Percentiles rank a stretch among this genome's conserved stretches.
These are phyloP conservation scores for Copidosoma floridanum DNA, from an alignment of 1,140 invertebrate genomes.

Conservation along the genomic window DNA sequence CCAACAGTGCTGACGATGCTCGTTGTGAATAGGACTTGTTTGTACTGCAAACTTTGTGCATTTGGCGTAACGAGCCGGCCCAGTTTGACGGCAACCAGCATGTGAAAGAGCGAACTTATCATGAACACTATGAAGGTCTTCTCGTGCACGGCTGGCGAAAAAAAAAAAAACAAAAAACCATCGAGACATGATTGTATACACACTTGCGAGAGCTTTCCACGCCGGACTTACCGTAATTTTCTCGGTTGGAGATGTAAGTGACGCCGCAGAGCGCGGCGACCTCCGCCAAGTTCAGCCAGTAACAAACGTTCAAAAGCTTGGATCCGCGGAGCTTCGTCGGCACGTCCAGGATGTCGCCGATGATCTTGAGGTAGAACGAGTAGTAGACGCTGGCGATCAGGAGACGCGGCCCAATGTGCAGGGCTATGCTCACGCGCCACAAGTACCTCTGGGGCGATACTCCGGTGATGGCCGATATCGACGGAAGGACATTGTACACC, in stretches of 20 bases:
- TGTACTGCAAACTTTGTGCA: constrained; percentile 64
- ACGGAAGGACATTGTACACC: constrained; percentile 89
- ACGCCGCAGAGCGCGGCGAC: constrained; percentile 81
- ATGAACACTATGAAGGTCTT: constrained; percentile 92
- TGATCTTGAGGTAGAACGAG: constrained; percentile 74
- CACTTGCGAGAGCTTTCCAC: neutral
- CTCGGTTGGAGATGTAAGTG: constrained; percentile 88
- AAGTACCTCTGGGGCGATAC: constrained; percentile 88
- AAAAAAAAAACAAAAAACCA: too few relatives aligned
- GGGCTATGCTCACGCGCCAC: constrained; percentile 86
- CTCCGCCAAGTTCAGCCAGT: constrained; percentile 83
- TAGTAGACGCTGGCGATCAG: constrained; percentile 81
- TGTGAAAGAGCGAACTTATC: constrained; percentile 81
- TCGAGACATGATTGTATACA: too few relatives aligned
- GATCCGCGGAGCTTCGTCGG: constrained; percentile 47
- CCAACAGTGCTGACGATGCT: constrained; percentile 78
- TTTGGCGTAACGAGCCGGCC: constrained; percentile 54
- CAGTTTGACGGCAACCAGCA: constrained; percentile 68
- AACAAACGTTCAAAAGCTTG: constrained; percentile 72
- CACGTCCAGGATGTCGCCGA: constrained; percentile 61
- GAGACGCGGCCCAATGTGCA: constrained; percentile 84
- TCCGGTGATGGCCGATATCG: constrained; percentile 88
- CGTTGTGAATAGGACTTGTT: constrained; percentile 72
- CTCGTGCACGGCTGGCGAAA: constrained; percentile 80
- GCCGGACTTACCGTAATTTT: constrained; percentile 84